Percentiles rank a stretch among this genome's conserved stretches.
Conservation (phyloP, 2,888 invertebrate genomes). For the Mimachlamys varia region DNA sequence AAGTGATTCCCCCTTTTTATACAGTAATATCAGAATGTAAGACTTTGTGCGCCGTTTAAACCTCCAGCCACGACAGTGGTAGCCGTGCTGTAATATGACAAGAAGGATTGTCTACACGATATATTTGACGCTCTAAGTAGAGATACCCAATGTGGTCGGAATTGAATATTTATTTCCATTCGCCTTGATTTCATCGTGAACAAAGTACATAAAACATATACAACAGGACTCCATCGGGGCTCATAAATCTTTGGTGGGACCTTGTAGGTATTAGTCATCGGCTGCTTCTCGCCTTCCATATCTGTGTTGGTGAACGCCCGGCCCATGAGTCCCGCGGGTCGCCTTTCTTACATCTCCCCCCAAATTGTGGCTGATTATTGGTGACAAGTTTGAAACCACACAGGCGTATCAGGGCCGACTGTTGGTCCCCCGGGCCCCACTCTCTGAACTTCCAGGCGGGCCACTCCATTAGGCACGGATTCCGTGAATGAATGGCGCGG, state of each 20-base stretch:
- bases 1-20: too few species aligned
- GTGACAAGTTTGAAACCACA: neutral
- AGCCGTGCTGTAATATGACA: too few species aligned
- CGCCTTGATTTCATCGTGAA: neutral
- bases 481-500: neutral
- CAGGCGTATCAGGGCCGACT: neutral
- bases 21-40: too few species aligned
- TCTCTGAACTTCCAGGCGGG: neutral
- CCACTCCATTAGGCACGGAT: neutral
- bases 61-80: too few species aligned
- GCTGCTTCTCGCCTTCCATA: neutral
- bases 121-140: neutral
- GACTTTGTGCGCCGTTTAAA: too few species aligned
- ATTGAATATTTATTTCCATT: neutral
- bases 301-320: neutral
- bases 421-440: neutral
- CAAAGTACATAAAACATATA: neutral
- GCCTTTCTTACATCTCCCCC: neutral
- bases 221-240: neutral
- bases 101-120: too few species aligned
- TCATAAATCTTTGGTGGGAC: neutral
- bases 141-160: neutral
- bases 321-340: neutral
- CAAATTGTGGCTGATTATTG: neutral
- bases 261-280: neutral